phyloP scores from a whole-genome alignment of 2,888 invertebrate species.

The Pyrochroa serraticornis region DNA sequence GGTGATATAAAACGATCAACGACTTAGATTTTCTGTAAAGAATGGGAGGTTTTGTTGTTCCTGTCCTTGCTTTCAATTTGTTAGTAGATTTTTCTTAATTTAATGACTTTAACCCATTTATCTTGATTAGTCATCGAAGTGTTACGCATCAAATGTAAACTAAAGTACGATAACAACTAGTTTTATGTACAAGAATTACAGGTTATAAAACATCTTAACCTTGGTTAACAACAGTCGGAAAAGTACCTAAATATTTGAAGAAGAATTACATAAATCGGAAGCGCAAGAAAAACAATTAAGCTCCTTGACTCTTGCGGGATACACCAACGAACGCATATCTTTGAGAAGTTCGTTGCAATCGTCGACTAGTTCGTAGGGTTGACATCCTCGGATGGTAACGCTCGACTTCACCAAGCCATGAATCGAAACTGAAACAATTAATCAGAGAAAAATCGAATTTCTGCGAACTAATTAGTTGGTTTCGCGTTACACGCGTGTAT shows the following conservation, averaged over 20 bases:
- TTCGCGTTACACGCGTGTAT: too few species aligned
- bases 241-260: conserved; percentile 14
- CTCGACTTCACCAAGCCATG: conserved; percentile 22
- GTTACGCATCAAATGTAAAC: conserved; percentile 12
- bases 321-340: conserved; percentile 19
- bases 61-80: neutral
- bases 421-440: conserved; percentile 21
- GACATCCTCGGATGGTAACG: conserved; percentile 24
- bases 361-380: conserved; percentile 10
- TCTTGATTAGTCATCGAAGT: neutral
- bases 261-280: conserved; percentile 26
- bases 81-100: neutral
- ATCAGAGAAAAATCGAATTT: too few species aligned
- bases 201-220: conserved; percentile 4
- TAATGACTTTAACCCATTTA: neutral
- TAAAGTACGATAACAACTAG: conserved; percentile 4
- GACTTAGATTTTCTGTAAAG: too few species aligned
- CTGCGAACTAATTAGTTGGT: too few species aligned
- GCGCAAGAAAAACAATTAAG: conserved; percentile 22
- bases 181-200: conserved; percentile 18
- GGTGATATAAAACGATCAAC: too few species aligned
- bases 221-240: conserved; percentile 6
- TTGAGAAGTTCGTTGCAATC: conserved; percentile 20
- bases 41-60: neutral
- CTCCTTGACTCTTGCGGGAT: conserved; percentile 24